Base-by-base conservation (phyloP, 2,888 invertebrate genomes). In the Gibbula magus region DNA sequence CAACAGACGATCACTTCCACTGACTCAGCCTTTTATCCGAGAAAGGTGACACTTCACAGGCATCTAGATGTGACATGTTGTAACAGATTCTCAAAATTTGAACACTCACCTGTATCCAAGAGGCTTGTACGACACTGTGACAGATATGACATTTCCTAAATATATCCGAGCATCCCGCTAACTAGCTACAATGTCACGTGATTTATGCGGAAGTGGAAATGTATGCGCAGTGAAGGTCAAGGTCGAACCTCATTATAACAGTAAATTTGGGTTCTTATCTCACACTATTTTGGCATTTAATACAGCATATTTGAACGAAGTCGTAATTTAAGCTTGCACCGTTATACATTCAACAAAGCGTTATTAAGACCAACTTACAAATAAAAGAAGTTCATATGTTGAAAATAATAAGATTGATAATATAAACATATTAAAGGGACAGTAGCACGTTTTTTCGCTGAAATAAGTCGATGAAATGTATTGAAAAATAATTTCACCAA, bases 141-240 rank as follows among this genome's bases (percentile, higher is more conserved):
- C 70, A 70, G 70, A 70, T 20, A 5, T 70, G 70, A 70, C 70
- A 70, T 70, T 70, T 70, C 70, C 67, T 67, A 67, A 67, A 67
- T 70, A 70, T 70, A 70, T 39, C 70, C 39, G 70, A 39, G 70
- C 70, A 70, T 70, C 70, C 70, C 70, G 70, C 70, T 70, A 70
- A 70, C 70, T 70, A 70, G 70, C 70, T 70, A 52, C 35, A 75
- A 25, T 32, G 75, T 75, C 75, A 75, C 75, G 75, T 75, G 75
- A 75, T 54, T 53, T 75, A 54, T 75, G 75, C 75, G 75, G 75
- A 75, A 75, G 75, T 75, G 70, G 70, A 70, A 70, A 70, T 70
- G 70, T 70, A 70, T 70, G 70, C 70, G 39, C 35, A n/a, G 13
- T 10, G 29, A 70, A 70, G 70, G 29, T 70, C 70, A 70, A 70